These are phyloP conservation scores for Vandiemenella viatica DNA, from an alignment of 2,888 invertebrate species.

Conservation along the genomic window DNA sequence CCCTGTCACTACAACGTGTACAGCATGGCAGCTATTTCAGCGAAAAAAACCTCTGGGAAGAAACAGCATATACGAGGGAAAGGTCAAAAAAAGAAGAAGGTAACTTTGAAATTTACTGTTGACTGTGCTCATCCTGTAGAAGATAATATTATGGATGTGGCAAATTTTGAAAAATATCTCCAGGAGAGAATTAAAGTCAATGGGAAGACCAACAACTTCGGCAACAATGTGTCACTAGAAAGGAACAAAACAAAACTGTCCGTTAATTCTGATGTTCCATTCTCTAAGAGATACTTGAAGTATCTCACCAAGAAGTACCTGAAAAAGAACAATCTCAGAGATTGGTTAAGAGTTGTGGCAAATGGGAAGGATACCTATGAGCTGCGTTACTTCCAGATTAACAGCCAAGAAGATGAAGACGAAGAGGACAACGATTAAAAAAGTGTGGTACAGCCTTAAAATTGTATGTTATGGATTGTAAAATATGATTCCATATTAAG, in stretches of 20 bases:
- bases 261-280: constrained; percentile 70
- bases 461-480: no score
- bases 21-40: no score
- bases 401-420: constrained; percentile 49
- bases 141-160: constrained; percentile 96
- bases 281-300: constrained; percentile 81
- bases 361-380: constrained; percentile 92
- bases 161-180: constrained; percentile 85
- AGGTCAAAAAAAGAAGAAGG: constrained; percentile 80
- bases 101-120: constrained; percentile 76
- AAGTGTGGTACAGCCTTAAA: no score
- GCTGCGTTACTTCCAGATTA: constrained; percentile 81
- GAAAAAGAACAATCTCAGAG: constrained; percentile 97
- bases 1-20: no score
- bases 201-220: constrained; percentile 92
- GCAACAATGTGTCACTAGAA: constrained; percentile 76
- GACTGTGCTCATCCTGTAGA: constrained; percentile 99
- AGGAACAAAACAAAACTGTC: constrained; percentile 86
- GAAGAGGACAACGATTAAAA: constrained; percentile 77
- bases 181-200: constrained; percentile 85
- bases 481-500: no score
- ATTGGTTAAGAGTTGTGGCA: constrained; percentile 99
- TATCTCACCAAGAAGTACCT: constrained; percentile 99
- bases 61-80: constrained; percentile 24
- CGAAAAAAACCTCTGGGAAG: not conserved